Evolutionary conservation across 2,113 vertebrate genomes (phyloP).

Genomic region (Dasyprocta punctata): DNA sequence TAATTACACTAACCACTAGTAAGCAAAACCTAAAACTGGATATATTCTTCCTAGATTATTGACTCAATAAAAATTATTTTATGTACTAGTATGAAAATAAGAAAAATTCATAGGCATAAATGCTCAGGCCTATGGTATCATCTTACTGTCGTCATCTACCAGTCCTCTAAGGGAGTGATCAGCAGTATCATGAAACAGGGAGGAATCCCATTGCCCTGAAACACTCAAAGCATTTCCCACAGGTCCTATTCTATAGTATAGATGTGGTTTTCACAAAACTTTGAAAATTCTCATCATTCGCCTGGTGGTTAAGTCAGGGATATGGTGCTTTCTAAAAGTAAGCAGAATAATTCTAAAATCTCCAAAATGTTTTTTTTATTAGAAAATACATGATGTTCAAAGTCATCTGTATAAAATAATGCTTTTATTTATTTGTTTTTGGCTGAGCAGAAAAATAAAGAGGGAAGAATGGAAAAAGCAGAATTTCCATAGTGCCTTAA

Average conservation of each 20-base stretch:
- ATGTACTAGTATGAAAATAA: neutral
- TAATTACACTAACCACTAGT: neutral
- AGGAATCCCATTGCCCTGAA: neutral
- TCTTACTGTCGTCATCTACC: neutral
- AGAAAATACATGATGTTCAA: neutral
- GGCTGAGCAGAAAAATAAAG: neutral
- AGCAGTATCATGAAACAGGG: neutral
- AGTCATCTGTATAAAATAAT: neutral
- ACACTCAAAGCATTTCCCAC: neutral
- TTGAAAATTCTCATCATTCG: neutral
- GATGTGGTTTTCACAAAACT: neutral
- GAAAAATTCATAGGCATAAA: neutral
- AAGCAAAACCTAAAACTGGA: neutral
- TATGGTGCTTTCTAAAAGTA: neutral
- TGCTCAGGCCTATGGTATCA: neutral
- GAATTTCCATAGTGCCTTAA: neutral
- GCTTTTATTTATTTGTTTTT: neutral
- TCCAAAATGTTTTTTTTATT: neutral
- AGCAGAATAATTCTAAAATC: neutral
- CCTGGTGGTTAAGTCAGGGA: too few species aligned
- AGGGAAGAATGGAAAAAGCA: neutral
- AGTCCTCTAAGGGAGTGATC: neutral
- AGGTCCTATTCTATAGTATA: too few species aligned
- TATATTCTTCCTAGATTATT: neutral
- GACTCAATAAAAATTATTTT: neutral